These are phyloP conservation scores for Zaprionus capensis DNA, from an alignment of 1,140 invertebrate species.

Conservation along the genomic window DNA sequence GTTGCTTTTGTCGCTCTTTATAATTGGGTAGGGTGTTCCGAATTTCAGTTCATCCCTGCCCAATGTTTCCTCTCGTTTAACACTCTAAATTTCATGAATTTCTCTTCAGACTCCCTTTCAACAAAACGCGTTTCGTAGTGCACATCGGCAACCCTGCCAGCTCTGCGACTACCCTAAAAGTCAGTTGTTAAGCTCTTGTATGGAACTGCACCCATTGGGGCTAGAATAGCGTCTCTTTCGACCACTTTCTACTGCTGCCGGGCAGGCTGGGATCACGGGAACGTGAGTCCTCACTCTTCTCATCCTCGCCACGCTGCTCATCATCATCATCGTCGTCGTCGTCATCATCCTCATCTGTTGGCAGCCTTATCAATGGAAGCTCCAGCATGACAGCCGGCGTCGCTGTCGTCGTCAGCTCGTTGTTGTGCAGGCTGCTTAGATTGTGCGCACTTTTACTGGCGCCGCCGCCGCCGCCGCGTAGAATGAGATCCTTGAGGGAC, in stretches of 20 bases:
- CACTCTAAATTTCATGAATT: not conserved
- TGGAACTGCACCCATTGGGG: slow-evolving; percentile 64
- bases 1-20: not conserved
- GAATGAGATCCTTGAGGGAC: slow-evolving; percentile 75
- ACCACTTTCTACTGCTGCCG: slow-evolving; percentile 81
- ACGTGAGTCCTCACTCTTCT: slow-evolving; percentile 26
- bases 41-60: not conserved
- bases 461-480: slow-evolving; percentile 53
- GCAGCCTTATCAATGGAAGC: slow-evolving; percentile 79
- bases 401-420: slow-evolving; percentile 39
- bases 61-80: not conserved
- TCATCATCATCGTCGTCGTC: slow-evolving; percentile 38
- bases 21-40: not conserved
- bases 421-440: slow-evolving; percentile 45
- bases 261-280: slow-evolving; percentile 78
- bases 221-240: slow-evolving; percentile 84
- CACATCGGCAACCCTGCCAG: slow-evolving; percentile 18
- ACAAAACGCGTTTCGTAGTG: slow-evolving; percentile 24
- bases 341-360: slow-evolving; percentile 56
- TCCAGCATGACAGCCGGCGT: slow-evolving; percentile 78
- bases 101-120: not conserved
- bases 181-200: slow-evolving; percentile 76
- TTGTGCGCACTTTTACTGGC: slow-evolving; percentile 69
- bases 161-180: slow-evolving; percentile 52
- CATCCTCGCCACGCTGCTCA: slow-evolving; percentile 7